These are phyloP conservation scores for Abrostola tripartita DNA, from an alignment of 2,888 invertebrate genomes.

Conservation along the genomic window DNA sequence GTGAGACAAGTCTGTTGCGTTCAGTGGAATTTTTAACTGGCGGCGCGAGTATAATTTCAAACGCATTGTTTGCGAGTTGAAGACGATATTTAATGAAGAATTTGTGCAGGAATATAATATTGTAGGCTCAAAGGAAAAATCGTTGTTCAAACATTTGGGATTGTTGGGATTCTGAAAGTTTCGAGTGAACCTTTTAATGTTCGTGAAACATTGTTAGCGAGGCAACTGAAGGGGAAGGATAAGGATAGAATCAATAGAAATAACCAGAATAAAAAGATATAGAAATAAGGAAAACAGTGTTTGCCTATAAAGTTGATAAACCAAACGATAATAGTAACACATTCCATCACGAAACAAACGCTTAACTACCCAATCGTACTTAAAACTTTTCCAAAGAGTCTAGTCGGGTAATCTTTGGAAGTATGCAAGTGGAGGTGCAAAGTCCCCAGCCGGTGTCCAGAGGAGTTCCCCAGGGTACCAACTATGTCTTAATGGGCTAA, in stretches of 20 bases:
- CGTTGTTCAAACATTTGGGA: background rate
- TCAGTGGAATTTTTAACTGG: conserved; percentile 64
- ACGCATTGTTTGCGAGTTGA: conserved; percentile 52
- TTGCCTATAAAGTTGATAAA: background rate
- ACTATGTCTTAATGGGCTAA: conserved; percentile 68
- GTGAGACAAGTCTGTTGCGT: conserved; percentile 58
- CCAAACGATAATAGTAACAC: conserved; percentile 9
- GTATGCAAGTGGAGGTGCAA: conserved; percentile 48
- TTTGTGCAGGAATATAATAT: conserved; percentile 34
- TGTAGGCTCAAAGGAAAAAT: conserved; percentile 38
- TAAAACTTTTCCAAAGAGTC: conserved; percentile 42
- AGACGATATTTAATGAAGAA: conserved; percentile 53
- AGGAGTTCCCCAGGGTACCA: conserved; percentile 51
- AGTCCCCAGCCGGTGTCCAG: conserved; percentile 40
- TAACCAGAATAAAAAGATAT: too few species aligned
- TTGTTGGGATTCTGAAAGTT: conserved; percentile 15
- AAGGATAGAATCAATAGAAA: too few species aligned
- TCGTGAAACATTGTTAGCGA: background rate
- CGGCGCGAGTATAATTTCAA: conserved; percentile 44
- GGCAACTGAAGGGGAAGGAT: too few species aligned
- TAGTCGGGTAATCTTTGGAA: conserved; percentile 36
- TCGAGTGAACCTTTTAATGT: conserved; percentile 4
- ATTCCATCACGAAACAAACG: conserved; percentile 9
- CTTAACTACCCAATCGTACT: conserved; percentile 30
- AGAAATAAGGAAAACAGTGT: too few species aligned